Percentiles rank a stretch among this genome's conserved stretches.
Conservation (phyloP, 2,797 vertebrate genomes). For the Threskiornis aethiopicus region DNA sequence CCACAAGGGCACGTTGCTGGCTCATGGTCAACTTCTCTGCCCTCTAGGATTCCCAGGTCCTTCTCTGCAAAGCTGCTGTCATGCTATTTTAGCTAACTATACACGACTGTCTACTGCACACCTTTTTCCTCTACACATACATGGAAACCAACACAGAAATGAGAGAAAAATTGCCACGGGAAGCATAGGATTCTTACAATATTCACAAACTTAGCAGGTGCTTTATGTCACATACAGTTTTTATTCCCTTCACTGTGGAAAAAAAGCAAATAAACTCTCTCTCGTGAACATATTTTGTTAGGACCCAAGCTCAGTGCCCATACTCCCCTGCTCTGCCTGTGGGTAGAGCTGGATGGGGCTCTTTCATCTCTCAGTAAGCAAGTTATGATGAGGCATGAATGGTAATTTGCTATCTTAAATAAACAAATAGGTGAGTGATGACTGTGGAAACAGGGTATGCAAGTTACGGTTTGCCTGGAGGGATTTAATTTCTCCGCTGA, state of each 20-base stretch:
- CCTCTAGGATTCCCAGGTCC: neutral
- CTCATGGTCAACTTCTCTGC: neutral
- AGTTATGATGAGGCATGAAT: neutral
- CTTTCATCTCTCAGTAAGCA: neutral
- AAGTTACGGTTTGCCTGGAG: neutral
- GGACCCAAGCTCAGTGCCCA: neutral
- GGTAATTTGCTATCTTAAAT: conserved; percentile 16
- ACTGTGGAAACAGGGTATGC: neutral
- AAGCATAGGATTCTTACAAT: neutral
- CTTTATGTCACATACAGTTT: neutral
- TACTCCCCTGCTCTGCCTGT: neutral
- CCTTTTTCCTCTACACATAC: neutral
- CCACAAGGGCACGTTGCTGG: neutral
- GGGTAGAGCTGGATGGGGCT: neutral
- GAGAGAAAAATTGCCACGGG: neutral
- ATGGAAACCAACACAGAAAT: neutral
- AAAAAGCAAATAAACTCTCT: neutral
- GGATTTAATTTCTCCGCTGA: conserved; percentile 29
- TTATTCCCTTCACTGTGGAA: neutral
- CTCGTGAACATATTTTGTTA: neutral
- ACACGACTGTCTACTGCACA: accelerated
- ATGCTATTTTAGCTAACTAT: neutral
- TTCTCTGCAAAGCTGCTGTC: neutral
- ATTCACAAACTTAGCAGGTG: neutral
- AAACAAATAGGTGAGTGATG: conserved; percentile 15